Percentiles rank a stretch among this genome's conserved stretches.
These are phyloP conservation scores for Bergia sp. DNA, from an alignment of 92 coral and sea anemone species.

Conservation along the genomic window DNA sequence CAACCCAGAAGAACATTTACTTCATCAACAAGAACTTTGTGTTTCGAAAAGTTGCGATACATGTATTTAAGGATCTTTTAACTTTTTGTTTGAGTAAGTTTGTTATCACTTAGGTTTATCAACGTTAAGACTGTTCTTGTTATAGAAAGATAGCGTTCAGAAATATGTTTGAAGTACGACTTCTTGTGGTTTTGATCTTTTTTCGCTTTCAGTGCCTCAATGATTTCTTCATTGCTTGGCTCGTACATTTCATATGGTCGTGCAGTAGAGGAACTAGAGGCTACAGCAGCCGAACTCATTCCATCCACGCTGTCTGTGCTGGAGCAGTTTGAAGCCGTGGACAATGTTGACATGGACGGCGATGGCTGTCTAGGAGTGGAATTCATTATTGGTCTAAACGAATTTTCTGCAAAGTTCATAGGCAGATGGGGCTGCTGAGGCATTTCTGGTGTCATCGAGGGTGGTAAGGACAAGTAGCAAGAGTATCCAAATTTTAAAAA, in stretches of 20 bases:
- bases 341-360: not conserved
- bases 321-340: no score
- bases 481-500: not conserved
- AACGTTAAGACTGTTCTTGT: no score
- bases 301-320: slow-evolving; percentile 25
- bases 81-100: no score
- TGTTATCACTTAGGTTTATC: no score
- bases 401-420: not conserved
- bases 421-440: not conserved
- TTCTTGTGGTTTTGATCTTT: slow-evolving; percentile 16
- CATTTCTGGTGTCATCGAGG: slow-evolving; percentile 9
- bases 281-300: not conserved
- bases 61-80: no score
- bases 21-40: no score
- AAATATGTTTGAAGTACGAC: not conserved
- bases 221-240: not conserved
- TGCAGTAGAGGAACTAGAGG: slow-evolving; percentile 2
- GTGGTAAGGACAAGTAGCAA: not conserved
- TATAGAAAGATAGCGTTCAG: no score
- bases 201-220: slow-evolving; percentile 20
- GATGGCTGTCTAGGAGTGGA: not conserved
- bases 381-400: not conserved
- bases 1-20: no score
- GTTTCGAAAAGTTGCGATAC: no score
- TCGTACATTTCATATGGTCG: slow-evolving; percentile 15